phyloP scores from a whole-genome alignment of 2,797 vertebrate genomes.

The Anguilla anguilla region DNA sequence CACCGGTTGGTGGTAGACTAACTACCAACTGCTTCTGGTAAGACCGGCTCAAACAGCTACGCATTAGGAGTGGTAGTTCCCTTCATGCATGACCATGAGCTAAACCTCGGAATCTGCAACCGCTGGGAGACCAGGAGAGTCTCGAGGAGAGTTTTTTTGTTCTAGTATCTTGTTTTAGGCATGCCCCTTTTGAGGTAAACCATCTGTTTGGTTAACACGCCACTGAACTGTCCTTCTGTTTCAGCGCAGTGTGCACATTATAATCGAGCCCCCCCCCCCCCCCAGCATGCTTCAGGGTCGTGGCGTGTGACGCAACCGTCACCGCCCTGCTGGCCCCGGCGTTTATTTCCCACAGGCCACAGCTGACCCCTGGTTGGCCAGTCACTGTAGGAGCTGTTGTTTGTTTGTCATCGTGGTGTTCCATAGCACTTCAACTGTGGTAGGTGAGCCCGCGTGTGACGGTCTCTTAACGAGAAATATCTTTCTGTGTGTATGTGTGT shows the following conservation, averaged over 20 bases:
- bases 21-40: background rate
- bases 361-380: slow-evolving; percentile 14
- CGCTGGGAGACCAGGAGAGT: background rate
- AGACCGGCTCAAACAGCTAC: background rate
- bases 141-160: background rate
- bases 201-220: background rate
- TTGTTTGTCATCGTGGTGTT: slow-evolving; percentile 29
- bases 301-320: background rate
- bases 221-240: slow-evolving; percentile 1
- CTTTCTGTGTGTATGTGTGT: slow-evolving; percentile 29
- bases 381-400: background rate
- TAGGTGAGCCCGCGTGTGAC: slow-evolving; percentile 19
- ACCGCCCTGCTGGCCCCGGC: background rate
- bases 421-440: slow-evolving; percentile 33
- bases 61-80: background rate
- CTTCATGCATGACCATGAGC: background rate
- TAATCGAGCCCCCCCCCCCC: background rate
- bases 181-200: background rate
- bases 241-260: background rate
- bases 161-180: background rate
- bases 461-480: slow-evolving; percentile 27
- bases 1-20: background rate
- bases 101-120: background rate
- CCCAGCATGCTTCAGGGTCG: background rate
- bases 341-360: background rate